phyloP scores from a whole-genome alignment of 2,888 invertebrate species.

The Lordiphosa andalusiaca region DNA sequence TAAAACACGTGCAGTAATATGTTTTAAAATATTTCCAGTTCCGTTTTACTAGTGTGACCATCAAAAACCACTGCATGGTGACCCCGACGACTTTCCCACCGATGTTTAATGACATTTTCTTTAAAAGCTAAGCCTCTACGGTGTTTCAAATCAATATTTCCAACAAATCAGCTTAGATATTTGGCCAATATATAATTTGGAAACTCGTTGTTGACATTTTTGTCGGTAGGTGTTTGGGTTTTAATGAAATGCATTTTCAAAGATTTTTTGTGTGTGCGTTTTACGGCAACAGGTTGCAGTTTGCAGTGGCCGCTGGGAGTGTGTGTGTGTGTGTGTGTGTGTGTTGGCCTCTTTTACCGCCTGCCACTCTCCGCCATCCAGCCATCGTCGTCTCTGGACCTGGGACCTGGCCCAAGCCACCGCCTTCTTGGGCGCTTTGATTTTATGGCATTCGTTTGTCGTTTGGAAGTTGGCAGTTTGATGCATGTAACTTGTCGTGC shows the following conservation, averaged over 20 bases:
- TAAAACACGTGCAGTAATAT: no score
- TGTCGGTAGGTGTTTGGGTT: slow-evolving; percentile 25
- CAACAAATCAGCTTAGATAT: no score
- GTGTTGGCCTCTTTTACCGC: slow-evolving; percentile 38
- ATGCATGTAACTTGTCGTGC: slow-evolving; percentile 71
- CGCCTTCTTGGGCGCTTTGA: slow-evolving; percentile 61
- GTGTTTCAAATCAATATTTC: no score
- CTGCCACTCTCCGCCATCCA: slow-evolving; percentile 2
- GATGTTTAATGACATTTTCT: no score
- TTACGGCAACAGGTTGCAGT: slow-evolving; percentile 64
- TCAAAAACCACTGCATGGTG: no score
- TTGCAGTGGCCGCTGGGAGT: slow-evolving; percentile 24
- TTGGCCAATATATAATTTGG: no score
- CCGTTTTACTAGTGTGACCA: no score
- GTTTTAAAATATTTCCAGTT: no score
- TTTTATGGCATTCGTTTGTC: slow-evolving; percentile 64
- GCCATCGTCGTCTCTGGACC: slow-evolving; percentile 7
- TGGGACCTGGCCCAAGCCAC: slow-evolving; percentile 29
- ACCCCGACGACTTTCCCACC: no score
- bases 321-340: slow-evolving; percentile 38
- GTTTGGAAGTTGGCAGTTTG: slow-evolving; percentile 58
- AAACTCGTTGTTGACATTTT: slow-evolving; percentile 11
- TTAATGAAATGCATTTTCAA: slow-evolving; percentile 59
- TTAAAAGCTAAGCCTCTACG: no score
- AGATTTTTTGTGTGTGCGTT: slow-evolving; percentile 35